phyloP scores from a whole-genome alignment of 2,797 vertebrate species.

The Mus caroli region DNA sequence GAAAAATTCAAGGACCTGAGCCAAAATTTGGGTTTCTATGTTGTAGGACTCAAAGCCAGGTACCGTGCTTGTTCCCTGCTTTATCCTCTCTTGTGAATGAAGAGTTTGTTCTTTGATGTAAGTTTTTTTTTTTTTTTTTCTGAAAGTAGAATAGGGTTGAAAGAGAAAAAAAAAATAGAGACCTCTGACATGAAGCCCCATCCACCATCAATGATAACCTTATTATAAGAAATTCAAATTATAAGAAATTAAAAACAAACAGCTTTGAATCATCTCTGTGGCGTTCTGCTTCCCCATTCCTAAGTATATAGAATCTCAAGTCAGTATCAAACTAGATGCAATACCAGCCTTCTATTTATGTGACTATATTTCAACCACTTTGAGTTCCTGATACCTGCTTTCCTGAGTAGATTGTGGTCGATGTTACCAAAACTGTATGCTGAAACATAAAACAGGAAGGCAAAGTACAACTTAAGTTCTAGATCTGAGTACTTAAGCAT shows the following conservation, averaged over 20 bases:
- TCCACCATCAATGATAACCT: background rate
- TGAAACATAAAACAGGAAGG: background rate
- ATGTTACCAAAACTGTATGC: background rate
- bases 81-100: background rate
- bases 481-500: background rate
- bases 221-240: conserved; percentile 8
- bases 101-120: background rate
- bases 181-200: background rate
- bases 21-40: background rate
- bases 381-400: background rate
- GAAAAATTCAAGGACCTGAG: background rate
- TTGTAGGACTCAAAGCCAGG: background rate
- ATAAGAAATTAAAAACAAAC: background rate
- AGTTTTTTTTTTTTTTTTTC: background rate
- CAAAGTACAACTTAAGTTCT: background rate
- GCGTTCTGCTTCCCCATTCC: background rate
- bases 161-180: background rate
- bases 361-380: background rate
- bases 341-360: background rate
- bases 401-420: background rate
- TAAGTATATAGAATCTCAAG: background rate
- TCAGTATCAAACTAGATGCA: background rate
- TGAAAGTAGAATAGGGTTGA: background rate
- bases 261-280: background rate
- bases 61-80: background rate